Evolutionary conservation across 2,113 vertebrate genomes (phyloP), one percentile per base, ranked within the genome.

Genomic region (Nanger granti): DNA sequence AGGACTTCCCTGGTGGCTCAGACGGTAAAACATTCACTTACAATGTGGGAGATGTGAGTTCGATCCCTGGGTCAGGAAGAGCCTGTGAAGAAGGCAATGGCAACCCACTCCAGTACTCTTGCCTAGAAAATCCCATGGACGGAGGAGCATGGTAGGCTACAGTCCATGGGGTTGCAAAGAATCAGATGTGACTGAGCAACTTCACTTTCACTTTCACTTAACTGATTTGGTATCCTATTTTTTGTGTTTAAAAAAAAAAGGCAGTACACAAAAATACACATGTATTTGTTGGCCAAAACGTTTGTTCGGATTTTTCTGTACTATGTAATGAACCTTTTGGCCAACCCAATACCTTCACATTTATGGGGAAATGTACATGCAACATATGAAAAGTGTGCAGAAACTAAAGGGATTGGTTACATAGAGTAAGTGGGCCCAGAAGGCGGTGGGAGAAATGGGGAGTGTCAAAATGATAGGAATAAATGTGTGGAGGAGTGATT

Each of bases 171-270:
- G 10, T 24, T 12, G n/a, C 69, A 41, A 76, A 76, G 22, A 41
- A 1, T 76, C 0, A 0, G 69, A 73, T 20, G 24, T 10, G 5
- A 41, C 10, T 41, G 37, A 41, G 69, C 0, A 3, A 12, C 69
- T 76, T 41, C 69, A 41, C n/a, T 41, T 34, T 34, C 3, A 8
- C 31, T 66, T 73, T 41, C 69, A 73, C 69, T 24, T 73, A 41
- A 41, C 69, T 20, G 11, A 4, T 64, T 83, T 91, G 34, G 13
- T 37, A 13, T 26, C 52, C 12, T 83, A 85, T 54, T 11, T 92
- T 37, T 83, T 83, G 9, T 55, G 49, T 88, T 0, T 14, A 64
- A 20, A 66, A 94, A 94, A 24, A 76, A 84, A 29, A 31, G 24
- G n/a, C 82, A 47, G n/a, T 84, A 44, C 60, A n/a, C 60, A n/a